Evolutionary conservation across 2,113 vertebrate species (phyloP).

Genomic region (Salminus brasiliensis): DNA sequence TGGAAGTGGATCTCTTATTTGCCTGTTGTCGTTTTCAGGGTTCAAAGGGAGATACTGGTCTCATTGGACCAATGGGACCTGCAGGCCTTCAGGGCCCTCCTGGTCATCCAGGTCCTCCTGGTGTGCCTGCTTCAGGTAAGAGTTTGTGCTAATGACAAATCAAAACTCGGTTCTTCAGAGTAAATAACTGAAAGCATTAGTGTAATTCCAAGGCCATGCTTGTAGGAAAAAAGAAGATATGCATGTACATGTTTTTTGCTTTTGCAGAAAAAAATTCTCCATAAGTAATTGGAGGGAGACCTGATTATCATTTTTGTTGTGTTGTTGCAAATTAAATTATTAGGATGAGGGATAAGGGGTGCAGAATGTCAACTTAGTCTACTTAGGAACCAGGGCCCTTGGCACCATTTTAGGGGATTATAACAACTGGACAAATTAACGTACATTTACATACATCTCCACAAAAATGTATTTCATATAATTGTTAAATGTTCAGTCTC

Average conservation of each 20-base stretch:
- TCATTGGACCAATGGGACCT: constrained; percentile 84
- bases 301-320: no score
- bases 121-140: constrained; percentile 85
- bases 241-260: no score
- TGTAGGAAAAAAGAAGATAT: no score
- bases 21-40: constrained; percentile 78
- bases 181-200: background rate
- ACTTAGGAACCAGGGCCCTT: background rate
- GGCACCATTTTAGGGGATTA: background rate
- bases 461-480: background rate
- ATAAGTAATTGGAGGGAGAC: no score
- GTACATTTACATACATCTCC: no score
- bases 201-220: no score
- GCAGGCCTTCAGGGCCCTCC: constrained; percentile 85
- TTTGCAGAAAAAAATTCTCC: no score
- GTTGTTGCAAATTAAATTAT: no score
- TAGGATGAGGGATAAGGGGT: no score
- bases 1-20: background rate
- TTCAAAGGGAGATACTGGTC: constrained; percentile 85
- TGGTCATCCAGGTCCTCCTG: constrained; percentile 88
- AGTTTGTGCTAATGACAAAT: background rate
- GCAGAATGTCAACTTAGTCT: no score
- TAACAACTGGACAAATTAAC: background rate
- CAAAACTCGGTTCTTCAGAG: background rate
- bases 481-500: background rate